Evolutionary conservation across 2,113 vertebrate genomes (phyloP).

Genomic region (Tylochromis polylepis): DNA sequence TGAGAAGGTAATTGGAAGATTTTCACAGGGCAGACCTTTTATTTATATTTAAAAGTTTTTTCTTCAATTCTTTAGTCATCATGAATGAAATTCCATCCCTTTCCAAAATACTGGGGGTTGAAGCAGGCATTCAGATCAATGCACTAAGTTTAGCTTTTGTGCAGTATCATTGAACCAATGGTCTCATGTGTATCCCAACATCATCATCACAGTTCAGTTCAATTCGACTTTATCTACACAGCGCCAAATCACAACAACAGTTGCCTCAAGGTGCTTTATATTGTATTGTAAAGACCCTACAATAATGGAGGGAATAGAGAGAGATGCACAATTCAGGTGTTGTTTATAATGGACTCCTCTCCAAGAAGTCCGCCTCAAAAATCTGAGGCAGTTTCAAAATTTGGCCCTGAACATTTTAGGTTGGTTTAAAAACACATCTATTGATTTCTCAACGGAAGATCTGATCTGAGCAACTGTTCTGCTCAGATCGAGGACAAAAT

Average conservation of each 20-base stretch:
- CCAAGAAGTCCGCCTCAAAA: neutral
- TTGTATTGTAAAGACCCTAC: neutral
- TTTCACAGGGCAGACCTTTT: neutral
- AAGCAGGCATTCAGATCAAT: neutral
- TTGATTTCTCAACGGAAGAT: neutral
- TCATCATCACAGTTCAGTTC: neutral
- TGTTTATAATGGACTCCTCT: neutral
- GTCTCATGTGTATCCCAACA: neutral
- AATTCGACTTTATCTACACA: neutral
- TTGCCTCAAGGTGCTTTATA: neutral
- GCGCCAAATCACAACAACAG: neutral
- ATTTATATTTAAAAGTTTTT: neutral
- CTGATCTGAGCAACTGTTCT: neutral
- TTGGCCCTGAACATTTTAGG: neutral
- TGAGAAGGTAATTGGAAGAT: neutral
- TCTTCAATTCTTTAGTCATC: neutral
- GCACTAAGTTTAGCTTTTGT: neutral
- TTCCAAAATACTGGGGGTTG: neutral
- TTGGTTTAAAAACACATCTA: neutral
- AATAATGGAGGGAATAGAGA: neutral
- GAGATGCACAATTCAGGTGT: neutral
- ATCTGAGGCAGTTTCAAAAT: neutral
- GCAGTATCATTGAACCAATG: neutral
- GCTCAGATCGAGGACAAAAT: neutral
- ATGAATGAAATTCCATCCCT: neutral